Percentiles rank a stretch among this genome's conserved stretches.
Conservation (phyloP, 2,113 vertebrate genomes). For the Himantopus leucocephalus region DNA sequence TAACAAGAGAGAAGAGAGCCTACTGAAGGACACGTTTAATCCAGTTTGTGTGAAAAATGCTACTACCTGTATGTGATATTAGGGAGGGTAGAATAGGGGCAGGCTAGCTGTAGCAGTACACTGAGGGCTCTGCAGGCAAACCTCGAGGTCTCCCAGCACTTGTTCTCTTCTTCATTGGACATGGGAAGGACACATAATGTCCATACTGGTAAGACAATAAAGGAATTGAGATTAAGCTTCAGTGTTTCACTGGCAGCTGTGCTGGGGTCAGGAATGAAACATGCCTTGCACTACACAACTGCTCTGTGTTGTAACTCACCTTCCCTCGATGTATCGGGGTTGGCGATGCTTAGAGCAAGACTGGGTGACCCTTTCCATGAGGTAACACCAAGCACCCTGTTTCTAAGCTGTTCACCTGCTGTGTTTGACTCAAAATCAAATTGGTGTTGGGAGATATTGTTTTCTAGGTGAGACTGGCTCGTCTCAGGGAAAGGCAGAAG, state of each 20-base stretch:
- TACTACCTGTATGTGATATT: not conserved
- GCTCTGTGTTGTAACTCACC: not conserved
- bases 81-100: not conserved
- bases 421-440: not conserved
- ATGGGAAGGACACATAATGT: accelerated
- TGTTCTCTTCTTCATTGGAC: not conserved
- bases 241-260: not conserved
- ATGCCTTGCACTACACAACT: not conserved
- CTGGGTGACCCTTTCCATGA: not conserved
- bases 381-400: not conserved
- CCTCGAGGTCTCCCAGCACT: not conserved
- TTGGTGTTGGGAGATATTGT: not conserved
- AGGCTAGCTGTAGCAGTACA: not conserved
- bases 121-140: not conserved
- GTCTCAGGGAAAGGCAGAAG: not conserved
- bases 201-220: not conserved
- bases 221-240: not conserved
- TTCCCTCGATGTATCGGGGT: accelerated
- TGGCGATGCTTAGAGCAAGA: not conserved
- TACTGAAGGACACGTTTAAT: not conserved
- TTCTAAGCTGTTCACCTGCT: not conserved
- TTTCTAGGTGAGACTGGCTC: not conserved
- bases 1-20: not conserved
- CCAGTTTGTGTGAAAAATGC: not conserved
- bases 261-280: not conserved